These are phyloP conservation scores for Catostylus mosaicus DNA, from an alignment of 30 jellyfish, hydroid and myxozoan species.

Conservation along the genomic window DNA sequence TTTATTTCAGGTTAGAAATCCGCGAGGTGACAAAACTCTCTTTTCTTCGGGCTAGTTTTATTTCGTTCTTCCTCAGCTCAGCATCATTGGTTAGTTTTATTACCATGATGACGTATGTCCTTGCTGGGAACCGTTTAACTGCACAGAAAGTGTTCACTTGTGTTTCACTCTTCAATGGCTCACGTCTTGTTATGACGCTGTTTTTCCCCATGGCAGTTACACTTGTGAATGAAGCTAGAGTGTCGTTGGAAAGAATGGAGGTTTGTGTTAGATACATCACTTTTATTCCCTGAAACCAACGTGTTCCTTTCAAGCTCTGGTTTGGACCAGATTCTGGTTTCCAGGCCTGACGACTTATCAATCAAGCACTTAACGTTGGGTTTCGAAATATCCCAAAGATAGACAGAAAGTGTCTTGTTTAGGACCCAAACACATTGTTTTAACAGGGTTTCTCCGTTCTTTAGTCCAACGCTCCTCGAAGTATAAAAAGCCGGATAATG, in stretches of 20 bases:
- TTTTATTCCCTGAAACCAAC: too few relatives aligned
- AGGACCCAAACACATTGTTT: too few relatives aligned
- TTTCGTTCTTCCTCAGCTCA: constrained; percentile 93
- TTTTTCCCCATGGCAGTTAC: constrained; percentile 85
- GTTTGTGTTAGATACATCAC: too few relatives aligned
- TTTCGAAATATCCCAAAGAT: too few relatives aligned
- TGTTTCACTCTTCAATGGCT: constrained; percentile 70
- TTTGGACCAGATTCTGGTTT: too few relatives aligned
- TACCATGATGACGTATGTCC: constrained; percentile 84
- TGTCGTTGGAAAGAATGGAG: constrained; percentile 78
- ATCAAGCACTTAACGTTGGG: too few relatives aligned
- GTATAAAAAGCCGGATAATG: too few relatives aligned
- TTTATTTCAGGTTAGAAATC: constrained; percentile 77
- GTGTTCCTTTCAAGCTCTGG: too few relatives aligned
- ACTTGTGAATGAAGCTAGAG: constrained; percentile 75
- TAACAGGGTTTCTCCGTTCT: too few relatives aligned
- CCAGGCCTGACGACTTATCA: too few relatives aligned
- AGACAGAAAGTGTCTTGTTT: too few relatives aligned
- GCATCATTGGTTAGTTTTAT: constrained; percentile 74
- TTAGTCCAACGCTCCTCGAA: too few relatives aligned
- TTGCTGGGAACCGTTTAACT: constrained; percentile 70
- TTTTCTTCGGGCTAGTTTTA: constrained; percentile 73
- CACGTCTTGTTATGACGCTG: constrained; percentile 71
- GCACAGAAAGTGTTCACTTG: constrained; percentile 80
- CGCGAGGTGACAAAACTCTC: constrained; percentile 58